These are phyloP conservation scores for Heliconius erato DNA, from an alignment of 2,888 invertebrate genomes.

Conservation along the genomic window DNA sequence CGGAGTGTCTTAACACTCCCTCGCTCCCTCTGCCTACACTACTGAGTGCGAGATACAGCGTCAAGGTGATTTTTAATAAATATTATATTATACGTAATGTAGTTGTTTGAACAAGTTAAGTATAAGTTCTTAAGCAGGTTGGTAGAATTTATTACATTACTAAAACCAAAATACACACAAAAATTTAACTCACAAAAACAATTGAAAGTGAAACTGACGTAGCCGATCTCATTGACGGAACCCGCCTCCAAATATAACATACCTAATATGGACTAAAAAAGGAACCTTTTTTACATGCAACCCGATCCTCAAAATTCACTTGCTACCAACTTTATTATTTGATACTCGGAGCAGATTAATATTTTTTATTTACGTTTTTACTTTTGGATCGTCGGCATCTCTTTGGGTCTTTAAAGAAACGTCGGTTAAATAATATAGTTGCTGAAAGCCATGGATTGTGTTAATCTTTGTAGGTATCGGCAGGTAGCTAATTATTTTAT, in stretches of 20 bases:
- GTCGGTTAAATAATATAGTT: slow-evolving; percentile 70
- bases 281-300: slow-evolving; percentile 74
- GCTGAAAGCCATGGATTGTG: slow-evolving; percentile 48
- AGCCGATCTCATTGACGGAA: slow-evolving; percentile 70
- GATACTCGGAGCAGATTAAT: slow-evolving; percentile 81
- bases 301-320: slow-evolving; percentile 84
- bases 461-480: slow-evolving; percentile 9
- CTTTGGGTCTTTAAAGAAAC: slow-evolving; percentile 75
- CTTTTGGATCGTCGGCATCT: slow-evolving; percentile 72
- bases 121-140: no score
- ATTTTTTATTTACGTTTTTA: slow-evolving; percentile 58
- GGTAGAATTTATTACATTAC: no score
- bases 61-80: no score
- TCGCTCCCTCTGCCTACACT: no score
- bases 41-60: no score
- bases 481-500: slow-evolving; percentile 27
- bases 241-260: slow-evolving; percentile 76
- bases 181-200: slow-evolving; percentile 38
- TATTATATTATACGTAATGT: no score
- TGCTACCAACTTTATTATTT: slow-evolving; percentile 86
- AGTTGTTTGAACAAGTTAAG: no score
- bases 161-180: background rate
- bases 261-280: slow-evolving; percentile 71
- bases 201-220: slow-evolving; percentile 69
- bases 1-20: no score